Base-by-base conservation (phyloP, 2,888 invertebrate genomes). In the Lymantria dispar region DNA sequence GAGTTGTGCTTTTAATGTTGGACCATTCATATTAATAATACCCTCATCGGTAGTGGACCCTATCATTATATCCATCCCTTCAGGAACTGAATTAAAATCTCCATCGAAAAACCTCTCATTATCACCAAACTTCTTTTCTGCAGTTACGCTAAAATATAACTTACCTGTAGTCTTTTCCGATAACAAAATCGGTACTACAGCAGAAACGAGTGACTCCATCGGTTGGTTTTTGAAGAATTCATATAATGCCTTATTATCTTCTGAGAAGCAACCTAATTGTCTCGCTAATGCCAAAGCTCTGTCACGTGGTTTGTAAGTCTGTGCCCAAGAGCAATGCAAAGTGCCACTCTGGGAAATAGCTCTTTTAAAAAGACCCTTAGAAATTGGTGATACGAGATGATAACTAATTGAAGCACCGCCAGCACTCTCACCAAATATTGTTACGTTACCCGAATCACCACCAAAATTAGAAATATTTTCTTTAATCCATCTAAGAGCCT, bases 21-120 rank as follows among this genome's bases (percentile, higher is more conserved):
- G 52, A 8, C 44, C 12, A 0, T 50, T 11, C 15, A 48, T 50
- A 9, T 66, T 30, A 8, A 72, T 9, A 8, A 60, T n/a, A 10
- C 95, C 95, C 80, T 96, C 96, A 45, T 94, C 93, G 1, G 92
- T 91, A 29, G 93, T 95, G 3, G 94, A 76, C 2, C 96, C 96
- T 29, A 93, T 83, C 74, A 96, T 93, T 78, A 95, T 92, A 0
- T 95, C 95, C 0, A 94, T 83, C n/a, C 54, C 72, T 46, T 71
- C 63, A 44, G 92, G 77, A 5, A 80, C 80, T 38, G 93, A 93
- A 14, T 82, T 72, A 61, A 83, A 80, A 47, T 74, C 61, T 12
- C 74, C 72, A n/a, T 56, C 52, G 43, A 76, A 75, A 48, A 68
- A 78, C 50, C 53, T 51, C 49, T 72, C 73, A 11, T 63, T 64